Evolutionary conservation across 1,140 invertebrate genomes (phyloP).

Genomic region (Eciton burchellii): DNA sequence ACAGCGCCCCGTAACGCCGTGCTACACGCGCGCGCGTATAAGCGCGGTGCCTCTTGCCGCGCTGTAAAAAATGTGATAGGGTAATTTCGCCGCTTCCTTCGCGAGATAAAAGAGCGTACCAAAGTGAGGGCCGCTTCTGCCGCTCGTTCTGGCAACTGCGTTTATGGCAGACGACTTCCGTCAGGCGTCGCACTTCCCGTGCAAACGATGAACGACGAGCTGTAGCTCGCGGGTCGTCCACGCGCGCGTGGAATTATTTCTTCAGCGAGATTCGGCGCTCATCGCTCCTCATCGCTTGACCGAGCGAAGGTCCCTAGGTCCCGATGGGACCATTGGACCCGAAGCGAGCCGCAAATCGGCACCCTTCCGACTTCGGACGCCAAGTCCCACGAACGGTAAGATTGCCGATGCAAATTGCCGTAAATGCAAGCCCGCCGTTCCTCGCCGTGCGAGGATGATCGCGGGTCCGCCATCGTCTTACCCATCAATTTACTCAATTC

Average conservation of each 20-base stretch:
- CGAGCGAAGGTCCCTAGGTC: no score
- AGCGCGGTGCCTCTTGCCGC: not conserved
- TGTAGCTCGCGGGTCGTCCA: no score
- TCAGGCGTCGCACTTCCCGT: no score
- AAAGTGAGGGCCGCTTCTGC: not conserved
- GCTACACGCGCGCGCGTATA: not conserved
- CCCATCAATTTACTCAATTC: constrained; percentile 12
- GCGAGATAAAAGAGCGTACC: constrained; percentile 24
- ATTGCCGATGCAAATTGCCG: not conserved
- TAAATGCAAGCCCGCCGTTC: not conserved
- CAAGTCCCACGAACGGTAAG: not conserved
- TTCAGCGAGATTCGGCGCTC: no score
- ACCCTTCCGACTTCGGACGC: not conserved
- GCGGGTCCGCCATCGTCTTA: constrained; percentile 14
- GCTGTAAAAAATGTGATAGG: constrained; percentile 25
- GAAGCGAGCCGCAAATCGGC: not conserved
- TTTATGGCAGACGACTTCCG: not conserved
- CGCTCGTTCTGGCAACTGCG: not conserved
- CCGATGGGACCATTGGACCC: no score
- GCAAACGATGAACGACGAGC: not conserved
- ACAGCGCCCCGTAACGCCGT: not conserved
- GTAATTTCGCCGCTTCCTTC: constrained; percentile 26
- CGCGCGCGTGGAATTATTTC: no score
- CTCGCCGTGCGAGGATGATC: constrained; percentile 11
- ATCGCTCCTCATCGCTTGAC: no score